These are phyloP conservation scores for Malurus leucopterus DNA, from an alignment of 2,797 vertebrate species.

Conservation along the genomic window DNA sequence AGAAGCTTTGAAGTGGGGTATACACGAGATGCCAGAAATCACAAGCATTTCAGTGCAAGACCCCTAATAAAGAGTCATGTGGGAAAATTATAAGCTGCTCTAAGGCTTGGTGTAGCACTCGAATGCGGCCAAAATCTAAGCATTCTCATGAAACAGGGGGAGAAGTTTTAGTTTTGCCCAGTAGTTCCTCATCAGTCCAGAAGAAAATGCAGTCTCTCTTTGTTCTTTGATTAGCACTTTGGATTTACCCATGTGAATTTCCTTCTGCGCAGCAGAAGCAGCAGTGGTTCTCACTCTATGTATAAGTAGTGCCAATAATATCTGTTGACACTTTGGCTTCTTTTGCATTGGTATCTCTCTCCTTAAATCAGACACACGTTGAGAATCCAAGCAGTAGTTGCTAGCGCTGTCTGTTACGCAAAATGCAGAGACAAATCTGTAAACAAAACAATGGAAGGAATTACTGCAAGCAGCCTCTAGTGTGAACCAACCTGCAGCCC, in stretches of 20 bases:
- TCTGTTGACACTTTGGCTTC: not conserved
- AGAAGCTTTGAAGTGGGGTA: not conserved
- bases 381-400: not conserved
- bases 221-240: not conserved
- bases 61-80: not conserved
- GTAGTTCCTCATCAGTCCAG: not conserved
- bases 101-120: not conserved
- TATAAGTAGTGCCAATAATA: not conserved
- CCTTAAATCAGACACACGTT: not conserved
- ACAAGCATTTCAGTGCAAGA: not conserved
- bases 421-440: not conserved
- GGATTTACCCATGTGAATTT: not conserved
- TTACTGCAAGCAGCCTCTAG: not conserved
- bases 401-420: not conserved
- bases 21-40: not conserved
- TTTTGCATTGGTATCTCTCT: not conserved
- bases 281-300: not conserved
- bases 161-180: not conserved
- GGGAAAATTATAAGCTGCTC: not conserved
- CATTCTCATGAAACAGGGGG: not conserved
- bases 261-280: not conserved
- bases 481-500: not conserved
- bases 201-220: not conserved
- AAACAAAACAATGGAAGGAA: not conserved
- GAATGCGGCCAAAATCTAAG: not conserved